Conservation (phyloP, 2,888 invertebrate species). For the Poecilus cupreus region DNA sequence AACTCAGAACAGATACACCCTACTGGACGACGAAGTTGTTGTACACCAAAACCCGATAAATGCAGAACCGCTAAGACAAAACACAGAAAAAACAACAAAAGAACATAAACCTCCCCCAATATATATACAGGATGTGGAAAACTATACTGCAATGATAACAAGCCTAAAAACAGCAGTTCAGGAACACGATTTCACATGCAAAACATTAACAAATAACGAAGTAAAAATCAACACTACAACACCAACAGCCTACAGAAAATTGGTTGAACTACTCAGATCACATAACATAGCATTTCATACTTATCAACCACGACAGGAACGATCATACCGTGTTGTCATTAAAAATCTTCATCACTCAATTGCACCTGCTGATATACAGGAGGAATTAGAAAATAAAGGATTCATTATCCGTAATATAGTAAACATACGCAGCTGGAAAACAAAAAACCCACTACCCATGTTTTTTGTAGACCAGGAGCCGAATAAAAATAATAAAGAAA, state of each 20-base stretch:
- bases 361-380: slow-evolving; percentile 47
- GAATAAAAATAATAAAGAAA: slow-evolving; percentile 59
- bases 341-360: slow-evolving; percentile 58
- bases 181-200: neutral
- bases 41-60: neutral
- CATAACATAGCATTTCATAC: slow-evolving; percentile 57
- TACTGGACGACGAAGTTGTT: neutral
- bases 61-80: neutral
- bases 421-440: slow-evolving; percentile 56
- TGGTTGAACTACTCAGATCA: slow-evolving; percentile 44
- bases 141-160: slow-evolving; percentile 37
- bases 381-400: slow-evolving; percentile 52
- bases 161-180: slow-evolving; percentile 29
- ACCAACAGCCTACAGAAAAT: slow-evolving; percentile 42
- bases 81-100: neutral
- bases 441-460: no score
- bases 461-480: slow-evolving; percentile 61
- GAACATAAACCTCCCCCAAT: slow-evolving; percentile 59
- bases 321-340: slow-evolving; percentile 57
- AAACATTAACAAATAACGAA: slow-evolving; percentile 10
- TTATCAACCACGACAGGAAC: slow-evolving; percentile 60
- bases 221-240: slow-evolving; percentile 46
- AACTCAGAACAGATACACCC: no score
- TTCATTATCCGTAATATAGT: slow-evolving; percentile 59
- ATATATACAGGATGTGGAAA: slow-evolving; percentile 36